Percentiles rank a stretch among this genome's conserved stretches.
These are phyloP conservation scores for Calidris pugnax DNA, from an alignment of 2,113 vertebrate genomes.

Conservation along the genomic window DNA sequence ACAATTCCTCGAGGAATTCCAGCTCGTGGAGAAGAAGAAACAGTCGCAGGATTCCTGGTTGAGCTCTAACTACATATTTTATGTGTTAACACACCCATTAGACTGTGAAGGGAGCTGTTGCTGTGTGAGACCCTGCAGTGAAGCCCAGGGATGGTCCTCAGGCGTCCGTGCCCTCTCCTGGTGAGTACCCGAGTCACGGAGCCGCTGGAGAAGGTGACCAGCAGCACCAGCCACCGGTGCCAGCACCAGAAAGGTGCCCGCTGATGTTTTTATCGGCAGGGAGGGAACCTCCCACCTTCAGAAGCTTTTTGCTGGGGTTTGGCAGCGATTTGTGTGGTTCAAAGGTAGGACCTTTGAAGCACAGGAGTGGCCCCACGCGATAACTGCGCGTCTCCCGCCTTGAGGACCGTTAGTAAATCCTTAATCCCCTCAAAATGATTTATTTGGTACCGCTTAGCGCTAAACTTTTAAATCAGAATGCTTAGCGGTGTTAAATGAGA, in stretches of 20 bases:
- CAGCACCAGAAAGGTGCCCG: not conserved
- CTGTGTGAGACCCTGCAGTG: fast-evolving
- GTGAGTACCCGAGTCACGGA: fast-evolving
- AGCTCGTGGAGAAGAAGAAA: not conserved
- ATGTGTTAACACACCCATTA: fast-evolving
- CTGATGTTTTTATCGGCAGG: fast-evolving
- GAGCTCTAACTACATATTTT: fast-evolving
- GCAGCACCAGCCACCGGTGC: fast-evolving
- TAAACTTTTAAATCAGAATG: not conserved
- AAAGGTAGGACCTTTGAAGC: not conserved
- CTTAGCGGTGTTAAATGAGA: not conserved
- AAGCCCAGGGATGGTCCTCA: not conserved
- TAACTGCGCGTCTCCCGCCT: not conserved
- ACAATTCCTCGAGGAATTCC: not conserved
- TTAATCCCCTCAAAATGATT: not conserved
- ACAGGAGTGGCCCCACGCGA: not conserved
- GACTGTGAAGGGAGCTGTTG: not conserved
- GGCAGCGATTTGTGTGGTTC: fast-evolving
- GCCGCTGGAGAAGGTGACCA: not conserved
- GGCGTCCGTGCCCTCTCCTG: not conserved
- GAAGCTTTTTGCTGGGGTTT: not conserved
- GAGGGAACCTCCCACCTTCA: not conserved
- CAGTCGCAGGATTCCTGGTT: not conserved
- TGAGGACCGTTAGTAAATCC: not conserved
- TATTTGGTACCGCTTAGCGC: not conserved